Evolutionary conservation across 2,888 invertebrate genomes (phyloP).

Genomic region (Philaethria dido): DNA sequence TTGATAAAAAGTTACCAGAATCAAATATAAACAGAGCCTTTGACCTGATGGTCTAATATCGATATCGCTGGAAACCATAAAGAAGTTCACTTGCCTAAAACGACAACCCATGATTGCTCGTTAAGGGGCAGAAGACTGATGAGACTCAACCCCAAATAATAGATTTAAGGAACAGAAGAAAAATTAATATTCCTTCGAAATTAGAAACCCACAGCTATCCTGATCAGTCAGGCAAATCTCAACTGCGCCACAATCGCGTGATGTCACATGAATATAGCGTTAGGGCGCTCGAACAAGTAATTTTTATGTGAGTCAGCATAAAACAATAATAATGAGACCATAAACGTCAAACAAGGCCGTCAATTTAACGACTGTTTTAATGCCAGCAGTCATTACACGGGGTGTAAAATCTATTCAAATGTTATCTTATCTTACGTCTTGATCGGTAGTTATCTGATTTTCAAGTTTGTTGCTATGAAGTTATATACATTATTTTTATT

Average conservation of each 20-base stretch:
- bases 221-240: neutral
- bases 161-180: too few relatives aligned
- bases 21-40: too few relatives aligned
- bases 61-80: too few relatives aligned
- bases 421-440: slow-evolving; percentile 49
- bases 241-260: neutral
- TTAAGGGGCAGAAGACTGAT: too few relatives aligned
- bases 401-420: slow-evolving; percentile 57
- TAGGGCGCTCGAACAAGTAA: neutral
- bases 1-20: too few relatives aligned
- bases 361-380: slow-evolving; percentile 62
- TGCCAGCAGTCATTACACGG: slow-evolving; percentile 50
- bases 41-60: too few relatives aligned
- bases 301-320: slow-evolving; percentile 14
- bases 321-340: slow-evolving; percentile 55
- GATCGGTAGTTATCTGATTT: slow-evolving; percentile 39
- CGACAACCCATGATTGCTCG: too few relatives aligned
- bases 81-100: too few relatives aligned
- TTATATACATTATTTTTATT: neutral
- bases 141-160: too few relatives aligned
- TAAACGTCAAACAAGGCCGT: slow-evolving; percentile 56
- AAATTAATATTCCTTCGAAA: neutral
- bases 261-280: slow-evolving; percentile 2
- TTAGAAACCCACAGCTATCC: neutral
- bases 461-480: neutral